Evolutionary conservation across 2,888 invertebrate genomes (phyloP), one percentile per base, ranked within the genome.

Genomic region (Hedychridium roseum): DNA sequence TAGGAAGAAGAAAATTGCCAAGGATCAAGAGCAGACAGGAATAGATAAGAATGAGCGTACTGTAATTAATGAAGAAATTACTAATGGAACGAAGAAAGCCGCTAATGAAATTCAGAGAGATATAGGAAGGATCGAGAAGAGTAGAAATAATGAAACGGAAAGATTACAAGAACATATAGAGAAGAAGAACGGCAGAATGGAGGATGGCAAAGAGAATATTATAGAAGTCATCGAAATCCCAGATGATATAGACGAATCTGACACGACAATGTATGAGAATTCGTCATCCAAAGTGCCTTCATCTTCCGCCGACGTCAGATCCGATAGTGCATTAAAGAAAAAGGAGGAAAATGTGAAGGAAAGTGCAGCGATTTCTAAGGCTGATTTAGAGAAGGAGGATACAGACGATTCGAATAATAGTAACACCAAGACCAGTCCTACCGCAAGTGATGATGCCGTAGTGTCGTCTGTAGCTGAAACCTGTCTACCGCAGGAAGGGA

Each of bases 331-430:
- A 30, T 1, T 6, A 16, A 27, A 20, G 14, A 40, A 1, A 7
- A 2, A 2, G 3, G 5, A 1, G 11, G n/a, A n/a, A 9, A 2
- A 14, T 21, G 6, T 32, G 4, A 3, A 15, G 15, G 3, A 5
- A 6, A 5, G 14, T 2, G 3, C 2, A 12, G 16, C 20, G 1
- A n/a, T 6, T 6, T 6, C 9, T 23, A 23, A 23, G 4, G 23
- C 23, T 23, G 9, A 23, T 23, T 6, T 4, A 0, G 39, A 41
- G 1, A 44, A 12, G 7, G 38, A 42, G 12, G 38, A 35, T 1
- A 50, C 17, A 23, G 41, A 44, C 3, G 52, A 47, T 38, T 52
- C 52, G 9, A 43, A 48, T 5, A 11, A 14, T 23, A 23, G 9
- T 9, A 23, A 23, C 4, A 6, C 23, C 4, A 4, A 6, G 15